Conservation (phyloP, 2,888 invertebrate genomes). For the Tromatobia lineatoria region DNA sequence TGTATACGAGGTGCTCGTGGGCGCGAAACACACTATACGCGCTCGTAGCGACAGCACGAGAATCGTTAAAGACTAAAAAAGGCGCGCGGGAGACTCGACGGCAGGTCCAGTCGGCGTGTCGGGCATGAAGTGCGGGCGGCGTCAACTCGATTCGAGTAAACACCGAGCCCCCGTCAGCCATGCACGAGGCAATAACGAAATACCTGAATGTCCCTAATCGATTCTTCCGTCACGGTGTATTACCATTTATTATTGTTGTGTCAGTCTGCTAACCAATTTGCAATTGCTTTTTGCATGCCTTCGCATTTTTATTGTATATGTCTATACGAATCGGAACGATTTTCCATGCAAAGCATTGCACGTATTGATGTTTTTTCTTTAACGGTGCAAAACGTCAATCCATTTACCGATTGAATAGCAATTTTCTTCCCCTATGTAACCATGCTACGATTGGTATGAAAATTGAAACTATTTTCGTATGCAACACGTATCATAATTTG, state of each 20-base stretch:
- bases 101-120: constrained; percentile 51
- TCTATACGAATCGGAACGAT: not conserved
- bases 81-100: constrained; percentile 67
- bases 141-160: constrained; percentile 45
- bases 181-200: constrained; percentile 11
- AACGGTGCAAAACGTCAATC: no score
- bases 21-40: constrained; percentile 62
- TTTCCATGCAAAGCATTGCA: not conserved
- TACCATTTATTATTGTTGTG: not conserved
- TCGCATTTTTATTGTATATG: not conserved
- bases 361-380: no score
- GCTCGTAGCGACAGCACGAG: constrained; percentile 17
- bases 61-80: constrained; percentile 70
- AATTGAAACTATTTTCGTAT: not conserved
- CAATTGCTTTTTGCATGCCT: not conserved
- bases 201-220: not conserved
- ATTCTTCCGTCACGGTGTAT: not conserved
- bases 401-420: no score
- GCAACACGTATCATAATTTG: not conserved
- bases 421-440: no score
- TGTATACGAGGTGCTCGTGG: constrained; percentile 55
- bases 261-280: not conserved
- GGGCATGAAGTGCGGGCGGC: constrained; percentile 43
- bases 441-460: no score
- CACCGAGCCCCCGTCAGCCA: constrained; percentile 8